Base-by-base conservation (phyloP, 2,113 vertebrate genomes). In the Tragelaphus buxtoni region DNA sequence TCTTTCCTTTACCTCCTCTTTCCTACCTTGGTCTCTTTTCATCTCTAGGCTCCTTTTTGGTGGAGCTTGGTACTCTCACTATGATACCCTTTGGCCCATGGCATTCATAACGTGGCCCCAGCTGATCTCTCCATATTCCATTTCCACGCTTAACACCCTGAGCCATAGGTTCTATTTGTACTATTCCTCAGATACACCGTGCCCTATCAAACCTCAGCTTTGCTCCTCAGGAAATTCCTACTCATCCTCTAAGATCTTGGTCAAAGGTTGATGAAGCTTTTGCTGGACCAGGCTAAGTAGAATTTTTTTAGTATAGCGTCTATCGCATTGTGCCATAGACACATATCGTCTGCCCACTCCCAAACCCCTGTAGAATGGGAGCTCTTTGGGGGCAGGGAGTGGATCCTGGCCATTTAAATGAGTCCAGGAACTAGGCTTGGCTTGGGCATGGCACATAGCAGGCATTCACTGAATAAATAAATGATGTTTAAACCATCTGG, bases 201-300 rank as follows among this genome's bases (percentile, higher is more conserved):
- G 35, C 13, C 74, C 39, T 22, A 69, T 69, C 13, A 51, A 61
- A 92, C 28, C 20, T 94, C 49, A 47, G 49, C 74, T 86, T 74
- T 74, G 83, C 35, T 81, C 51, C 72, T 63, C 55, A 69, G 80
- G 51, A 88, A 96, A 92, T 83, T 82, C 18, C 32, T 94, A 56
- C 12, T 80, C n/a, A 86, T 69, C n/a, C 10, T 7, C 56, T 86
- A 93, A 89, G 81, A 94, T 58, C 55, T 20, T 91, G 60, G 60
- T 77, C 58, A 95, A 82, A 97, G 88, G 58, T 55, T 49, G 90
- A 24, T 17, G 56, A 86, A 83, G 51, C 22, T 56, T 94, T 92
- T 91, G 56, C 4, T 72, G 72, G 18, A 65, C 22, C 12, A 93
- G 22, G 13, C 51, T 91, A 87, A 55, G 35, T 0, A 96, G 53